Evolutionary conservation across 35 echinoderm and acorn worm genomes (phyloP), one percentile per base, ranked within the genome.

Genomic region (Anneissia japonica): DNA sequence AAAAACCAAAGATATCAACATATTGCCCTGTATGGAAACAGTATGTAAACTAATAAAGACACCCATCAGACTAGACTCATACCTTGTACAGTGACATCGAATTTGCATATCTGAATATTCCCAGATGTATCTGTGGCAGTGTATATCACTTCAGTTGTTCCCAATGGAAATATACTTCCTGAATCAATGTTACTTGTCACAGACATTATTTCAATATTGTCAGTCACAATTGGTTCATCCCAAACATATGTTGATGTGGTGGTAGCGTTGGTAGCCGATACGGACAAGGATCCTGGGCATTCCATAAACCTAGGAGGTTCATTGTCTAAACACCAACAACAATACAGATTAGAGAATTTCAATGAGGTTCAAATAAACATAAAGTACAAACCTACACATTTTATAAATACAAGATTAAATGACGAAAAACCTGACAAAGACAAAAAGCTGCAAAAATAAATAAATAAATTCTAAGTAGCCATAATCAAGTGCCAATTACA

Each of bases 61-160:
- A n/a, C n/a, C n/a, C n/a, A n/a, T n/a, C n/a, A n/a, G n/a, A n/a
- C n/a, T n/a, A n/a, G 40, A 16, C 16, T 7, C 40, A 45, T 45
- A 45, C 40, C 40, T 0, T 73, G 34, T 11, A 88, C 74, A 31
- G 81, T 88, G 13, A 88, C 45, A 55, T 80, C 45, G 45, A 88
- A 88, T 19, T 29, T 37, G 38, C 86, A 88, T 13, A 31, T 81
- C 29, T 77, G 76, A 31, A 36, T 31, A 41, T 88, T 88, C 14
- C 40, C 39, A 81, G 86, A 81, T 64, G 43, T 32, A 88, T 88
- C 86, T 55, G 72, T 40, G 73, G 39, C 79, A 1, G 35, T 39
- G 34, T 88, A 88, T 23, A 32, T 73, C 31, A 88, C 86, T 2
- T 36, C 72, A 35, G 86, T 88, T 12, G 86, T 88, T 30, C 86